phyloP scores from a whole-genome alignment of 2,113 vertebrate genomes.

The Pygoscelis antarcticus region DNA sequence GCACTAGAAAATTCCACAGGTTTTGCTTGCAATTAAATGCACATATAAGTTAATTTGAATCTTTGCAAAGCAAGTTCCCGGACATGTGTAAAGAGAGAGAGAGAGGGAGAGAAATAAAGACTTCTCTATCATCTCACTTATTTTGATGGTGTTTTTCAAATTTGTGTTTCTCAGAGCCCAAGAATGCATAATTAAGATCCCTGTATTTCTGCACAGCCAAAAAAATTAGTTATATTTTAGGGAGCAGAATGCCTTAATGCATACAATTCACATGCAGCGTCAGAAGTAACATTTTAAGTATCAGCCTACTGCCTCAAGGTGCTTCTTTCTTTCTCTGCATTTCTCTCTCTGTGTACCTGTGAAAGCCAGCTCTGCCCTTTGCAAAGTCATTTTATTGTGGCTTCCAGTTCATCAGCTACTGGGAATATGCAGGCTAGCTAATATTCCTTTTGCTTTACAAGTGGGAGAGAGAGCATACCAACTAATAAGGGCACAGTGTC shows the following conservation, averaged over 20 bases:
- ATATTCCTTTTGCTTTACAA: not conserved
- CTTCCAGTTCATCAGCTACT: not conserved
- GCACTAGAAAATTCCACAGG: not conserved
- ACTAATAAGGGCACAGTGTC: not conserved
- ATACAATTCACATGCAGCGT: not conserved
- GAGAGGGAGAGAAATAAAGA: not conserved
- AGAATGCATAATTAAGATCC: not conserved
- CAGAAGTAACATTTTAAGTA: not conserved
- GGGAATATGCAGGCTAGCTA: not conserved
- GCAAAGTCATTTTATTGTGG: not conserved
- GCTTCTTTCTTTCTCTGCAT: not conserved
- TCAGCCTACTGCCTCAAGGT: not conserved
- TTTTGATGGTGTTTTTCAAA: not conserved
- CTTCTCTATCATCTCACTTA: not conserved
- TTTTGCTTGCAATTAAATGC: not conserved
- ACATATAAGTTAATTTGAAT: not conserved
- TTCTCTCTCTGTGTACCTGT: not conserved
- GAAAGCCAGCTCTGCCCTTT: constrained; percentile 1
- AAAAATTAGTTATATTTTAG: not conserved
- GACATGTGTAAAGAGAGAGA: not conserved
- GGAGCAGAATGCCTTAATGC: not conserved
- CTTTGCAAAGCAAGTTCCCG: not conserved
- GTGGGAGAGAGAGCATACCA: not conserved
- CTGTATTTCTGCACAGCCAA: not conserved
- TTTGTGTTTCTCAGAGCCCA: not conserved